phyloP scores from a whole-genome alignment of 2,113 vertebrate genomes.

The Edolisoma coerulescens region DNA sequence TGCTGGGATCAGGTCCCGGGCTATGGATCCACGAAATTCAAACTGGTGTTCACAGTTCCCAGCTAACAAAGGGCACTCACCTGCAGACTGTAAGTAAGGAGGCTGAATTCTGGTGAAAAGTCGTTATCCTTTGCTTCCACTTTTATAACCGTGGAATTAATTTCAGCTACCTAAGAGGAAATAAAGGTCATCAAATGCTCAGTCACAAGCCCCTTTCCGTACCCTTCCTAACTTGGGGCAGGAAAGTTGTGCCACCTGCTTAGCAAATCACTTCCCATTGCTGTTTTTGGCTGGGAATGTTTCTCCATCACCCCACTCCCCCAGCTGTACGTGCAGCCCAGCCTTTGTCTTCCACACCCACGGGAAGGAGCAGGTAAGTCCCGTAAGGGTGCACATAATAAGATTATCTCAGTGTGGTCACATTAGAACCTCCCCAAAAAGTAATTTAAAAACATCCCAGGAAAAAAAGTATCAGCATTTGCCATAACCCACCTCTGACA shows the following conservation, averaged over 20 bases:
- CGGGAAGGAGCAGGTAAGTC: accelerated
- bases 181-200: not conserved
- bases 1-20: not conserved
- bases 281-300: not conserved
- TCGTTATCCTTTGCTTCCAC: conserved; percentile 73
- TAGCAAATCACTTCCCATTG: not conserved
- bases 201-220: not conserved
- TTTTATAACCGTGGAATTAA: conserved; percentile 38
- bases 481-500: conserved; percentile 72
- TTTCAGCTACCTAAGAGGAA: conserved; percentile 20
- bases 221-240: not conserved
- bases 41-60: not conserved
- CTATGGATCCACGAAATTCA: not conserved
- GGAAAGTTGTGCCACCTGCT: not conserved
- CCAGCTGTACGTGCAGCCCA: not conserved
- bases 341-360: not conserved
- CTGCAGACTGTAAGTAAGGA: conserved; percentile 67
- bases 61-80: conserved; percentile 20
- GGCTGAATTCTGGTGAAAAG: conserved; percentile 1
- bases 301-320: not conserved
- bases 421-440: not conserved
- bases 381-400: accelerated
- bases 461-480: not conserved
- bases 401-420: not conserved
- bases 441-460: not conserved